phyloP scores from a whole-genome alignment of 1,140 invertebrate species.

The Marisa cornuarietis region DNA sequence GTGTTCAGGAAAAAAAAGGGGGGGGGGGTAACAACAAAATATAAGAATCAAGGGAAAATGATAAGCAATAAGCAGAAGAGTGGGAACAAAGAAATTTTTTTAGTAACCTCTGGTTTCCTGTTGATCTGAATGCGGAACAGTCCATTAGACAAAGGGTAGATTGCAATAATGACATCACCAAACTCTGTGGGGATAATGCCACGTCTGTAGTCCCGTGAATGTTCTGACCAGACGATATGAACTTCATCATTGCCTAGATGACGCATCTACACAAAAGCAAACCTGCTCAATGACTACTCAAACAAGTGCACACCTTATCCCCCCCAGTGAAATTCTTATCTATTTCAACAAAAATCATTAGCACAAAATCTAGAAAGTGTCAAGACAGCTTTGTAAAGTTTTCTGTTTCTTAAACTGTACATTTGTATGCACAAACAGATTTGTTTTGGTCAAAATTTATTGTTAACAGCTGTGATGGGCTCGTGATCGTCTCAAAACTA shows the following conservation, averaged over 20 bases:
- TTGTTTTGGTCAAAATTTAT: too few species aligned
- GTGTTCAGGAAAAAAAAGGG: too few species aligned
- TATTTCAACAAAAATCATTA: not conserved
- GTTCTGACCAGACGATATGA: constrained; percentile 99
- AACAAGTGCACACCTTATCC: not conserved
- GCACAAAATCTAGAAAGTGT: not conserved
- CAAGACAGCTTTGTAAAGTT: not conserved
- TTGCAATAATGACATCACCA: constrained; percentile 97
- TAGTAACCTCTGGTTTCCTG: constrained; percentile 82
- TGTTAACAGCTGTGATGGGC: too few species aligned
- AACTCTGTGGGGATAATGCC: constrained; percentile 99
- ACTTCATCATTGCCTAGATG: constrained; percentile 99
- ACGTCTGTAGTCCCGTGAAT: constrained; percentile 91
- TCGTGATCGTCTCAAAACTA: too few species aligned
- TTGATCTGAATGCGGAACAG: constrained; percentile 85
- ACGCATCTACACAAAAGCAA: constrained; percentile 74
- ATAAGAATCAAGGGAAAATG: too few species aligned
- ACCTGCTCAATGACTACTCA: not conserved
- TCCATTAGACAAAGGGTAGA: constrained; percentile 86
- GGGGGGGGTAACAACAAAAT: too few species aligned
- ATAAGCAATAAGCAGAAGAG: too few species aligned
- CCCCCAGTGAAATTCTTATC: too few species aligned
- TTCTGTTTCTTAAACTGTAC: too few species aligned
- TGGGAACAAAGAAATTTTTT: not conserved
- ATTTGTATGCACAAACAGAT: too few species aligned